Evolutionary conservation across 2,888 invertebrate genomes (phyloP), one percentile per base, ranked within the genome.

Genomic region (Drosophila subquinaria): DNA sequence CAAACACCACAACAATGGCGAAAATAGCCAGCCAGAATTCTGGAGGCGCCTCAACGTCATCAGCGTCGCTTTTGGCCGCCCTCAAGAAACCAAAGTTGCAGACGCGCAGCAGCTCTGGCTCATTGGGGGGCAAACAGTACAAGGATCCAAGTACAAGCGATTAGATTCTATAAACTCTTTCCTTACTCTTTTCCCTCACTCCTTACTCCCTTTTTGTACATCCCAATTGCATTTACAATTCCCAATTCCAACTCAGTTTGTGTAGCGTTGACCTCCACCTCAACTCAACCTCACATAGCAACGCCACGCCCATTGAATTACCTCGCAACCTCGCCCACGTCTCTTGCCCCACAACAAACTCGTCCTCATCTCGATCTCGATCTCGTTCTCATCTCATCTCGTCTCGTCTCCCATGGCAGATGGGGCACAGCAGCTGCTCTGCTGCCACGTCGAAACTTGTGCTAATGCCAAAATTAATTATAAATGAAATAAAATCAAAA

Each of bases 141-240:
- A 82, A 88, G 73, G 93, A 92, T 89, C 90, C 92, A 92, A 92
- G 92, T 92, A 92, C 83, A 71, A 72, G 43, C 59, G 42, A 45
- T 40, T 68, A 56, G 13, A n/a, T n/a, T 23, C 47, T 35, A 35
- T 9, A 47, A 20, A 5, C 20, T 8, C 33, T n/a, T 15, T 23
- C 1, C 13, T 8, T 6, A 1, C 45, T 13, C 13, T 23, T 23
- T 36, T 4, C 20, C 43, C 6, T 17, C 4, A 23, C n/a, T 8
- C 10, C 11, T 11, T 11, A n/a, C 23, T 56, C 38, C 45, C 23
- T 50, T 27, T 27, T 30, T 8, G 30, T 15, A 1, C 33, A 9
- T 5, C 8, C 5, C 15, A 5, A 17, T 8, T 2, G 17, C 33
- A 42, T 17, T 36, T 1, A 15, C 20, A 23, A 40, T 27, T 13